Evolutionary conservation across 2,113 vertebrate species (phyloP), one percentile per base, ranked within the genome.

Genomic region (Apaloderma vittatum): DNA sequence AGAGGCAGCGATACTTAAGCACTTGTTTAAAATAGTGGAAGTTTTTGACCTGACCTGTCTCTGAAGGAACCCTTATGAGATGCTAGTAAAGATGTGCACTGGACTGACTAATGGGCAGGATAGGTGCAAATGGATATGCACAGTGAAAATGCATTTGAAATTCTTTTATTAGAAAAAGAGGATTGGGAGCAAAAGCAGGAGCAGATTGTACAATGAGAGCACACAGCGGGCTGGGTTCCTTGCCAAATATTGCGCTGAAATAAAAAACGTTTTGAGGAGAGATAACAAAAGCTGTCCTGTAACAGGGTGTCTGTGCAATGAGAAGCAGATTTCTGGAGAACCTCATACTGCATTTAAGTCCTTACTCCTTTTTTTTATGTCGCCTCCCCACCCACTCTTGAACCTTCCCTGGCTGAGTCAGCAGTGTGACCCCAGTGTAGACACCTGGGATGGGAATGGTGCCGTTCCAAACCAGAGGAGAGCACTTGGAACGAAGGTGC

Each of bases 301-400:
- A 59, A 23, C 34, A 54, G 66, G 9, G 34, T 29, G 49, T n/a
- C 34, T 34, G 22, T 54, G 51, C 72, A 27, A 32, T 12, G 45
- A 45, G 65, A 19, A 63, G 63, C 52, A 67, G 71, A 27, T 65
- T 74, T 34, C 71, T 94, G 66, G 71, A 61, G 49, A 54, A 18
- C 34, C 55, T 78, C 32, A 32, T 22, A 1, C 8, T 55, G 32
- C 62, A 18, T 37, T 58, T 12, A 32, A 20, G 22, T 83, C 65
- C 24, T 61, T 89, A 19, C 11, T 46, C 43, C 19, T 26, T 22
- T 37, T 37, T 82, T 27, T 32, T 40, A 29, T 34, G 24, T 49
- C 27, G 18, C 24, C 61, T 4, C 8, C 16, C 19, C 54, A 17
- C 9, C 3, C 4, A 7, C 1, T 46, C 24, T 20, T 4, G 1